A percentile compares a stretch with the other conserved stretches of the same genome.
These are phyloP conservation scores for Cryptus armator DNA, from an alignment of 2,888 invertebrate species.

Conservation along the genomic window DNA sequence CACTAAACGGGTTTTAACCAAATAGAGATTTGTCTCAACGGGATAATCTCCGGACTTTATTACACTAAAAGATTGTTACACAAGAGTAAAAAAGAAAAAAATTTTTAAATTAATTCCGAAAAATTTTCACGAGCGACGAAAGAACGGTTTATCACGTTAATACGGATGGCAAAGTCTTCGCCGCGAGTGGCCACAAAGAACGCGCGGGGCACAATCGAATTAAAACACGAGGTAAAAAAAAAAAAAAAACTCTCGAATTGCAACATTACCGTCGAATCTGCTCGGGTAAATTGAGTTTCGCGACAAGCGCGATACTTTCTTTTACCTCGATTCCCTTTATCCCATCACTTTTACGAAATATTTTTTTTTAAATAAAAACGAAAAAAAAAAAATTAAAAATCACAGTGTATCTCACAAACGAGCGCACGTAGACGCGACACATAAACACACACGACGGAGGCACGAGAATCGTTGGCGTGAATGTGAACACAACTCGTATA, in stretches of 20 bases:
- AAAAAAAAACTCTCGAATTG: background rate
- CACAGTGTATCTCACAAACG: constrained; percentile 9
- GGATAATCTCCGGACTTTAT: too few species aligned
- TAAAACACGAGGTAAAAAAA: background rate
- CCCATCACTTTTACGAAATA: background rate
- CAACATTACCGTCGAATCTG: constrained; percentile 3
- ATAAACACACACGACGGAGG: background rate
- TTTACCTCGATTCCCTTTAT: background rate
- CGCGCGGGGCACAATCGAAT: background rate
- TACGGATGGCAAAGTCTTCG: background rate
- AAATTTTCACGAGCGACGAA: too few species aligned
- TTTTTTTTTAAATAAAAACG: background rate
- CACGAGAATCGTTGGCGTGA: background rate
- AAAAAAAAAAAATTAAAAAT: background rate
- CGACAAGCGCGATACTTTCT: background rate
- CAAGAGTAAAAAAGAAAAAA: too few species aligned
- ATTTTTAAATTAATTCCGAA: too few species aligned
- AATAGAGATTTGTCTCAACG: too few species aligned
- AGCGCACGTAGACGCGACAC: background rate
- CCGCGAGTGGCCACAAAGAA: background rate
- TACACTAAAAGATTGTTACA: too few species aligned
- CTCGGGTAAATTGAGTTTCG: background rate
- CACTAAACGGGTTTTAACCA: too few species aligned
- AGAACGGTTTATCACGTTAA: too few species aligned
- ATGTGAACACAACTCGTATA: background rate